A percentile compares a stretch with the other conserved stretches of the same genome.
Conservation (phyloP, 2,888 invertebrate species). For the Torymus auratus region DNA sequence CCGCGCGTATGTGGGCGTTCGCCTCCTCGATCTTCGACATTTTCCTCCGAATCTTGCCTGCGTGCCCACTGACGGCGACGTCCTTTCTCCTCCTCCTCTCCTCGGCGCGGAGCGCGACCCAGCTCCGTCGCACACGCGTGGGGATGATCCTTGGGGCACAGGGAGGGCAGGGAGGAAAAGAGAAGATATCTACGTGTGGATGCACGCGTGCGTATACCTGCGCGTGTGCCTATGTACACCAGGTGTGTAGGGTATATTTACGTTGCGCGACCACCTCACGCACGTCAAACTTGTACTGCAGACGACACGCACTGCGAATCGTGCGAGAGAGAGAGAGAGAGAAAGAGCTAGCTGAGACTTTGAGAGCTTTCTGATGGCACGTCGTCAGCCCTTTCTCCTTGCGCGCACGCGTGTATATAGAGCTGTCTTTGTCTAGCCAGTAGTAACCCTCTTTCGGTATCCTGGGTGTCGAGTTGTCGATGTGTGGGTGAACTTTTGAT, state of each 20-base stretch:
- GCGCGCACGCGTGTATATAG: background rate
- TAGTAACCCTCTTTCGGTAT: background rate
- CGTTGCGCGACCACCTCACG: background rate
- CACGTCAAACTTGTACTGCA: constrained; percentile 53
- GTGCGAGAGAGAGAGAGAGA: too few relatives aligned
- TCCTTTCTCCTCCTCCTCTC: background rate
- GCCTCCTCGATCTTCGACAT: constrained; percentile 86
- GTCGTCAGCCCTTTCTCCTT: background rate
- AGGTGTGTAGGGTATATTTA: too few relatives aligned
- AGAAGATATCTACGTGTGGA: too few relatives aligned
- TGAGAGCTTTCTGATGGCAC: background rate
- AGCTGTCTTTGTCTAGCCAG: constrained; percentile 8
- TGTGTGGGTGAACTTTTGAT: too few relatives aligned
- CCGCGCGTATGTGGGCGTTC: constrained; percentile 86
- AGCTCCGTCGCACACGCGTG: background rate
- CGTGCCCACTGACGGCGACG: background rate
- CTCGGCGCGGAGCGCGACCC: background rate
- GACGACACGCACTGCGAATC: constrained; percentile 53
- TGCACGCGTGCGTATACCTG: too few relatives aligned
- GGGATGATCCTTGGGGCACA: too few relatives aligned
- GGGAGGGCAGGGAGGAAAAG: too few relatives aligned
- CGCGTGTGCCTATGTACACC: too few relatives aligned
- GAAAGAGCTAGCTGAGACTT: too few relatives aligned
- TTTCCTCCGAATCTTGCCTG: constrained; percentile 56
- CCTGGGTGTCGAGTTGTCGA: too few relatives aligned